A percentile compares a stretch with the other conserved stretches of the same genome.
Conservation (phyloP, 2,888 invertebrate genomes). For the Antheraea yamamai region DNA sequence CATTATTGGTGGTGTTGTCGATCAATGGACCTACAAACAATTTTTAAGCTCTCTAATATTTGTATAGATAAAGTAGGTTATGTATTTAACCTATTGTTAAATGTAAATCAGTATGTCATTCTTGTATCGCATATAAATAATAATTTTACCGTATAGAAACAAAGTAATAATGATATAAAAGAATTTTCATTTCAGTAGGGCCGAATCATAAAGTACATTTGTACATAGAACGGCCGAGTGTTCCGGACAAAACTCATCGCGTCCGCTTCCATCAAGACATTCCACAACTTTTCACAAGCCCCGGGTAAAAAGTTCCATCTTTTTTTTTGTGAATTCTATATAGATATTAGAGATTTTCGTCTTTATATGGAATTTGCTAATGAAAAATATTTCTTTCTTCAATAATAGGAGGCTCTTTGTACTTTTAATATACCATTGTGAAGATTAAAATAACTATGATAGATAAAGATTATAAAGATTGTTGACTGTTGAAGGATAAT, state of each 20-base stretch:
- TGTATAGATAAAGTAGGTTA: too few species aligned
- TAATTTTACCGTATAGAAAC: conserved; percentile 48
- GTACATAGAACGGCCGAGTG: conserved; percentile 39
- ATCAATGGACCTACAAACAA: too few species aligned
- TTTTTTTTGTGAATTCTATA: conserved; percentile 44
- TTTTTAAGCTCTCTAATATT: too few species aligned
- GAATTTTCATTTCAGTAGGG: conserved; percentile 74
- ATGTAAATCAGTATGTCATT: conserved; percentile 26
- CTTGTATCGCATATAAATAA: conserved; percentile 42
- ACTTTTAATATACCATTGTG: background rate
- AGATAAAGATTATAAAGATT: background rate
- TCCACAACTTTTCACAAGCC: conserved; percentile 67
- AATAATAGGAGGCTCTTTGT: background rate
- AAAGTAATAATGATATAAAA: conserved; percentile 69
- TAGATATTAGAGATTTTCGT: conserved; percentile 33
- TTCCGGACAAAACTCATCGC: conserved; percentile 52
- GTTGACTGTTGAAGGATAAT: background rate
- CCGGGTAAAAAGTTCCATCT: conserved; percentile 53
- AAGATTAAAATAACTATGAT: background rate
- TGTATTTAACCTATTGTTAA: too few species aligned
- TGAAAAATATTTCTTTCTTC: background rate
- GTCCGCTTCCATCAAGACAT: conserved; percentile 63
- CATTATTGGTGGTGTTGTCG: too few species aligned
- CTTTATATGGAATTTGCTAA: conserved; percentile 16
- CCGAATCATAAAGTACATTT: conserved; percentile 25